These are phyloP conservation scores for Thera britannica DNA, from an alignment of 2,888 invertebrate genomes.

Conservation along the genomic window DNA sequence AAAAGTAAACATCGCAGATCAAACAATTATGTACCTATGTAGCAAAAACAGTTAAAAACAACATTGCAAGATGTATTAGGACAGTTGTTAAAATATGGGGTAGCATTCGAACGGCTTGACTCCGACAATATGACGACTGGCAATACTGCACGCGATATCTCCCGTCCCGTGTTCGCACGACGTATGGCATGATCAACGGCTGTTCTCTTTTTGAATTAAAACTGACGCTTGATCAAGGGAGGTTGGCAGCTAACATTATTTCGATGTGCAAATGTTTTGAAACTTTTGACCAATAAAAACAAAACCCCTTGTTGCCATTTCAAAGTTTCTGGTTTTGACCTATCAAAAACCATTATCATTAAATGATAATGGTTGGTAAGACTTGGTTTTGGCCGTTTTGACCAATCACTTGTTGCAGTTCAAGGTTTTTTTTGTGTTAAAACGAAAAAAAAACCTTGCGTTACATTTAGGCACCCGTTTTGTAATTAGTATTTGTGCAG, in stretches of 20 bases:
- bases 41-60: conserved; percentile 82
- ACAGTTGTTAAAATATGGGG: conserved; percentile 86
- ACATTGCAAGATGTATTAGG: conserved; percentile 85
- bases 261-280: background rate
- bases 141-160: conserved; percentile 78
- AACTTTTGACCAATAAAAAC: too few species aligned
- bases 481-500: too few species aligned
- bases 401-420: too few species aligned
- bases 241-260: conserved; percentile 7
- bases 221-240: conserved; percentile 22
- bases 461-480: too few species aligned
- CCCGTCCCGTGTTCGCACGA: conserved; percentile 35
- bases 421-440: too few species aligned
- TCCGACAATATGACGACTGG: conserved; percentile 45
- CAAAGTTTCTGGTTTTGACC: too few species aligned
- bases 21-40: conserved; percentile 70
- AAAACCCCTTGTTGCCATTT: too few species aligned
- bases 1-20: conserved; percentile 79
- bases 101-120: conserved; percentile 73
- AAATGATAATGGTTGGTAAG: too few species aligned
- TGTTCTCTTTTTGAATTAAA: conserved; percentile 39
- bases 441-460: too few species aligned
- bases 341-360: too few species aligned
- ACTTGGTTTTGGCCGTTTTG: too few species aligned
- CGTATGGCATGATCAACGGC: conserved; percentile 32